phyloP scores from a whole-genome alignment of 1,140 invertebrate species.

The Danaus plexippus region DNA sequence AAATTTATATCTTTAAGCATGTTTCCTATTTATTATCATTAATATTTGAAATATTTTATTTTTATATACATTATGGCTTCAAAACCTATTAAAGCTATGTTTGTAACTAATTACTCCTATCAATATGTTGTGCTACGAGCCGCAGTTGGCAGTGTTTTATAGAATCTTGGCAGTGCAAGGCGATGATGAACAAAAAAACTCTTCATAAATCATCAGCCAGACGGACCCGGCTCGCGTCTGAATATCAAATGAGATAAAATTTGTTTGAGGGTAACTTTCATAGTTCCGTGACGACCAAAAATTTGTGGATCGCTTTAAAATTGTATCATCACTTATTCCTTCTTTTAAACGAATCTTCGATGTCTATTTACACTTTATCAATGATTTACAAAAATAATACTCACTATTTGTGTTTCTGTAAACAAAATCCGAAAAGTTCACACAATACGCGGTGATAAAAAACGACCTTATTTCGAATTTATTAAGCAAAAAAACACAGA shows the following conservation, averaged over 20 bases:
- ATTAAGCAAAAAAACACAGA: conserved; percentile 31
- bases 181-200: conserved; percentile 38
- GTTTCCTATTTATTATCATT: no score
- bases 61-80: background rate
- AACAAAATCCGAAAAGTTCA: conserved; percentile 8
- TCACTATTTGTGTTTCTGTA: conserved; percentile 1
- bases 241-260: conserved; percentile 45
- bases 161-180: conserved; percentile 36
- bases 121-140: conserved; percentile 42
- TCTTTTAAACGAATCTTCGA: no score
- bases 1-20: no score
- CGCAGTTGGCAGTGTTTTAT: conserved; percentile 32
- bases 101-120: conserved; percentile 15
- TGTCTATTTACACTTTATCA: no score
- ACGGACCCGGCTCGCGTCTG: conserved; percentile 37
- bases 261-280: conserved; percentile 39
- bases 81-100: background rate
- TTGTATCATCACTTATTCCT: no score
- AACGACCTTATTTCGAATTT: conserved; percentile 21
- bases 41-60: background rate
- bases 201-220: conserved; percentile 50
- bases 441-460: conserved; percentile 7
- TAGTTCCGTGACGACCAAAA: no score
- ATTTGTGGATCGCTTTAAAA: no score
- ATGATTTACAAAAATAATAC: no score